These are phyloP conservation scores for Orestias chungarensis DNA, from an alignment of 2,797 vertebrate species.

Conservation along the genomic window DNA sequence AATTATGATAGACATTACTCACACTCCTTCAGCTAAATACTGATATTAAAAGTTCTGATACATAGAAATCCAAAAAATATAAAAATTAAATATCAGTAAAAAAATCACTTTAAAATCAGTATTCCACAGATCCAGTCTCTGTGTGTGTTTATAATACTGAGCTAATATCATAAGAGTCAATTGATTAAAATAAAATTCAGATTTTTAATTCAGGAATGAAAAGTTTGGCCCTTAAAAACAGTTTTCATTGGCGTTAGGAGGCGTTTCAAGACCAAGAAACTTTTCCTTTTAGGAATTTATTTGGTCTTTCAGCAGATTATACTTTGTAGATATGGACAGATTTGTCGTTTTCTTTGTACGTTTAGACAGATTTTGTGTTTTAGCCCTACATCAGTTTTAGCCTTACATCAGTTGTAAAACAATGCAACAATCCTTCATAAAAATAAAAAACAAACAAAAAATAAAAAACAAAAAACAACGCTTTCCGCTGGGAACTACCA, in stretches of 20 bases:
- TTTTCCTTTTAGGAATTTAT: not conserved
- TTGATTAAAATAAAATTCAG: not conserved
- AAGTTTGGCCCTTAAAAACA: not conserved
- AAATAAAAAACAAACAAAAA: no score
- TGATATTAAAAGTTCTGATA: constrained; percentile 33
- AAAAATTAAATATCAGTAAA: constrained; percentile 59
- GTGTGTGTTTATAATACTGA: not conserved
- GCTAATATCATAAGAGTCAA: not conserved
- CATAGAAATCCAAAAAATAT: constrained; percentile 29
- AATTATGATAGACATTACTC: constrained; percentile 27
- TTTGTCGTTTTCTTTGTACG: not conserved
- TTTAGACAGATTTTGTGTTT: not conserved
- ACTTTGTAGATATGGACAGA: no score
- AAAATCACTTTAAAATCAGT: constrained; percentile 41
- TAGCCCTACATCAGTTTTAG: not conserved
- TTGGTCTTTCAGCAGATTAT: not conserved
- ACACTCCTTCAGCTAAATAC: constrained; percentile 47
- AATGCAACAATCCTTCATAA: not conserved
- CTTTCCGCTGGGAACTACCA: not conserved
- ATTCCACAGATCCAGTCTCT: constrained; percentile 13
- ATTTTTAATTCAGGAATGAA: not conserved
- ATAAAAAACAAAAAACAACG: no score
- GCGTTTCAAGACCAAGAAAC: not conserved
- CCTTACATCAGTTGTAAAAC: not conserved
- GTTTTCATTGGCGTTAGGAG: not conserved